Base-by-base conservation (phyloP, 2,113 vertebrate species). In the Helogale parvula region DNA sequence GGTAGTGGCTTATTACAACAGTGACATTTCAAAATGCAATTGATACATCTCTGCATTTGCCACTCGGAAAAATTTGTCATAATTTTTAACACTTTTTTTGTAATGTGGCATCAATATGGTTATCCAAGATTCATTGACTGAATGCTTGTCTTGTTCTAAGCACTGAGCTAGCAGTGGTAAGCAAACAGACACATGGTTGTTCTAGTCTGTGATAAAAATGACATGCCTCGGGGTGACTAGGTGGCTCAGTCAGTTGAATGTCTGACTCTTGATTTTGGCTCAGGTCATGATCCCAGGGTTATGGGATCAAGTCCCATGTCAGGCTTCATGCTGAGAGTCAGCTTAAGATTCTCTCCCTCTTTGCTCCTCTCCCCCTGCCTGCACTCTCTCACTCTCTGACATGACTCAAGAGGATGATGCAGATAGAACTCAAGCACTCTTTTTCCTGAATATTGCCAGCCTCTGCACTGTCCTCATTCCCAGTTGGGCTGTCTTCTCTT, bases 1-100 rank as follows among this genome's bases (percentile, higher is more conserved):
- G 2, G 33, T 3, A 19, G 65, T 29, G 23, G 13, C 31, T 68
- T 94, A 60, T 72, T 33, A 0, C 52, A 74, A 47, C 7, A 65
- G 23, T 81, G 50, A 33, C n/a, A 87, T 90, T 94, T 88, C 16
- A 63, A 60, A 90, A 63, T 52, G 35, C 3, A 77, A 74, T 29
- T 29, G 74, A 33, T 72, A 63, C 19, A 68, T 27, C 17, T 81
- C 79, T 76, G 35, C 76, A 82, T 79, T 83, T 71, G 38, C 50
- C 65, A 80, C 65, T 92, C 38, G 15, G 54, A 90, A 76, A 54
- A 65, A 41, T n/a, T 41, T 5, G n/a, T 76, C 60, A 54, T 25
- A 63, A 41, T 87, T 93, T 74, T 25, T 81, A 88, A 88, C 16
- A 65, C 33, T 47, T 72, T 89, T 89, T 92, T 82, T 83, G 60